phyloP scores from a whole-genome alignment of 1,140 invertebrate species.

The Drosophila ambigua region DNA sequence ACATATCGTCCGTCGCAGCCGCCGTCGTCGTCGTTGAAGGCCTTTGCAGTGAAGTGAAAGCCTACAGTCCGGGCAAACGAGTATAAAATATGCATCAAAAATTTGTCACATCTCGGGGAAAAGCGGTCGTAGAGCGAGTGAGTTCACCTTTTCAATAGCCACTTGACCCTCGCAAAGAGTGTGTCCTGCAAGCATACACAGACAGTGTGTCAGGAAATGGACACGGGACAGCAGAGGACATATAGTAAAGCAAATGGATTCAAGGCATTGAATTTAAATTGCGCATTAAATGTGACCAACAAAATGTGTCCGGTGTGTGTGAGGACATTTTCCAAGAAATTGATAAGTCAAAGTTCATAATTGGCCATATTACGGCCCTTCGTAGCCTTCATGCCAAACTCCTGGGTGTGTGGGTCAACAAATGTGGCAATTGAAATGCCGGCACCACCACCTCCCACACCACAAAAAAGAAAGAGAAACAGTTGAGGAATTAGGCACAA shows the following conservation, averaged over 20 bases:
- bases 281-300: slow-evolving; percentile 68
- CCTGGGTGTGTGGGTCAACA: not conserved
- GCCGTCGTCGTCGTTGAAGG: not conserved
- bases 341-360: slow-evolving; percentile 81
- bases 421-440: slow-evolving; percentile 4
- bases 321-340: slow-evolving; percentile 59
- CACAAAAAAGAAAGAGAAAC: not conserved
- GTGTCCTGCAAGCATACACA: slow-evolving; percentile 7
- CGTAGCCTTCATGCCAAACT: too few species aligned
- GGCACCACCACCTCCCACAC: too few species aligned
- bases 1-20: not conserved
- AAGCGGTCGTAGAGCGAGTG: slow-evolving; percentile 58
- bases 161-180: slow-evolving; percentile 67
- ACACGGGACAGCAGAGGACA: not conserved
- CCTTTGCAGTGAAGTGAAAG: slow-evolving; percentile 27
- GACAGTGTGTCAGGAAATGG: not conserved
- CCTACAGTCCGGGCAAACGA: not conserved
- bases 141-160: slow-evolving; percentile 75
- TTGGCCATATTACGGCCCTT: slow-evolving; percentile 44
- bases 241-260: slow-evolving; percentile 25
- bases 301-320: slow-evolving; percentile 49
- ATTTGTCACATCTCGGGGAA: slow-evolving; percentile 69
- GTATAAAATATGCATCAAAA: slow-evolving; percentile 78
- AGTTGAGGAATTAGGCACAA: slow-evolving; percentile 34
- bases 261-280: slow-evolving; percentile 78